These are phyloP conservation scores for Notarius lentiginosus DNA, from an alignment of 2,113 vertebrate species.

Conservation along the genomic window DNA sequence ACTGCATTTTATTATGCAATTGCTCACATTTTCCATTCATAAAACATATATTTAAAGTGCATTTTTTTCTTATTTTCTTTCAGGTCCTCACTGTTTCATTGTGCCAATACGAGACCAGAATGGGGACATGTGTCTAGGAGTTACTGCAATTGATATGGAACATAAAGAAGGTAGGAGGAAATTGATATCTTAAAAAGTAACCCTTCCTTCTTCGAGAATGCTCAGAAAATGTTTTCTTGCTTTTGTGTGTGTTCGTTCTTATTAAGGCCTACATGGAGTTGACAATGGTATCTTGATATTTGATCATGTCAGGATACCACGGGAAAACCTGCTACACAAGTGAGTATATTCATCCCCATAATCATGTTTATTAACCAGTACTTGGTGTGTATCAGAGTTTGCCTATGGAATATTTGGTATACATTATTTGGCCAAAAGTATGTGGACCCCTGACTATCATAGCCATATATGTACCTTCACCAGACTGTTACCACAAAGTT, in stretches of 20 bases:
- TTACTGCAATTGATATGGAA: constrained; percentile 59
- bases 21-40: neutral
- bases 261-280: constrained; percentile 65
- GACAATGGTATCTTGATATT: constrained; percentile 72
- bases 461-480: neutral
- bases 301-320: constrained; percentile 65
- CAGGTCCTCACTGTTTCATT: constrained; percentile 73
- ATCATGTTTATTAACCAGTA: neutral
- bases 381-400: neutral
- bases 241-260: constrained; percentile 16
- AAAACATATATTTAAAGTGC: neutral
- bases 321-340: constrained; percentile 68
- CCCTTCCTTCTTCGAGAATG: neutral
- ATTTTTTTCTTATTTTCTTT: neutral
- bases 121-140: constrained; percentile 55
- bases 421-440: neutral
- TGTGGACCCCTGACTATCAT: neutral
- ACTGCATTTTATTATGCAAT: neutral
- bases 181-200: constrained; percentile 11
- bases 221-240: neutral
- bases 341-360: constrained; percentile 50
- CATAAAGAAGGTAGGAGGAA: constrained; percentile 60
- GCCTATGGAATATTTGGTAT: neutral
- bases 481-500: neutral
- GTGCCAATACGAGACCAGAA: constrained; percentile 57